Evolutionary conservation across 2,113 vertebrate species (phyloP).

Genomic region (Sphaerodactylus townsendi): DNA sequence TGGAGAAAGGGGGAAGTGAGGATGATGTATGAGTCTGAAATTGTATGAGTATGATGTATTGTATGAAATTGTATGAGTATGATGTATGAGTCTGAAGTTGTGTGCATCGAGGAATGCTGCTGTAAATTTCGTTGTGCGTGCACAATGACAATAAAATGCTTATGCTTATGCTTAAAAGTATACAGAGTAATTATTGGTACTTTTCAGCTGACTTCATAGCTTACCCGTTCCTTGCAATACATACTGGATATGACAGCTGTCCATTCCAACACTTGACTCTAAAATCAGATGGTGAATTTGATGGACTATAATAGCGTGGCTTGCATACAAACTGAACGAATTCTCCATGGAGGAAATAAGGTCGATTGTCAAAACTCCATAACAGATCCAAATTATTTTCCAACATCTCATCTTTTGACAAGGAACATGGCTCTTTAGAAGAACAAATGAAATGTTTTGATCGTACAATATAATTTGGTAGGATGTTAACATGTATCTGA

Average conservation of each 20-base stretch:
- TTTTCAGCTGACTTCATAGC: background rate
- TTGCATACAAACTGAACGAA: slow-evolving; percentile 74
- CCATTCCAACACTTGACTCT: slow-evolving; percentile 72
- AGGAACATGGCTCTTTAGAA: slow-evolving; percentile 72
- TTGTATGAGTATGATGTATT: too few species aligned
- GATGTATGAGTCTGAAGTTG: too few species aligned
- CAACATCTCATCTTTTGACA: slow-evolving; percentile 73
- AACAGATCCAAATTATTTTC: slow-evolving; percentile 73
- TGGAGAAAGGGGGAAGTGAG: too few species aligned
- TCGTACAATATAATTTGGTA: background rate
- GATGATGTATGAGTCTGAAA: too few species aligned
- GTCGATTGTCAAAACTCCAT: slow-evolving; percentile 65
- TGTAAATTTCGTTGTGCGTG: too few species aligned
- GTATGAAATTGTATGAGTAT: too few species aligned
- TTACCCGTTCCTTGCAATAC: slow-evolving; percentile 57
- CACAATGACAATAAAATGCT: too few species aligned
- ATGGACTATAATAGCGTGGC: slow-evolving; percentile 46
- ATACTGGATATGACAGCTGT: slow-evolving; percentile 66
- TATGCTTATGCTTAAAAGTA: too few species aligned
- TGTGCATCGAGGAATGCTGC: too few species aligned
- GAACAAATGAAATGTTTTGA: background rate
- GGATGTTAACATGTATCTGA: background rate
- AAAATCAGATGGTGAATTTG: slow-evolving; percentile 53
- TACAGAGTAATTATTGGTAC: background rate
- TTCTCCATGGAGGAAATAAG: slow-evolving; percentile 74